phyloP scores from a whole-genome alignment of 2,113 vertebrate species.

The Pseudois nayaur region DNA sequence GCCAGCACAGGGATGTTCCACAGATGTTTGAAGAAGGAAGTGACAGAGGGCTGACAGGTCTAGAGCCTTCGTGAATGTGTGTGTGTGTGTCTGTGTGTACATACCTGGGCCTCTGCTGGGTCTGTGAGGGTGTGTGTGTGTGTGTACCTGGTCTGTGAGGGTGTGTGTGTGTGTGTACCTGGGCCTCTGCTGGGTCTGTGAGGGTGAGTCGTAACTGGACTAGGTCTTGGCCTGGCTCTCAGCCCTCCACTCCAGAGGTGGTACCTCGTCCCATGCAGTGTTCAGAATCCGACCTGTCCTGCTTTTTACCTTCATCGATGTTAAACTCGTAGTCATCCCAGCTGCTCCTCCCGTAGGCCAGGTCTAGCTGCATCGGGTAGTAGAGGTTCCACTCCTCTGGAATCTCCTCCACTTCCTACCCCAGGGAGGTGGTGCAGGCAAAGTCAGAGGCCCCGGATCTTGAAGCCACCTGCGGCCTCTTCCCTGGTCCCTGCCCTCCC shows the following conservation, averaged over 20 bases:
- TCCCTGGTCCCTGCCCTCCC: not conserved
- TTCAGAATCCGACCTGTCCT: not conserved
- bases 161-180: too few species aligned
- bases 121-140: not conserved
- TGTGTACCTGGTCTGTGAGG: not conserved
- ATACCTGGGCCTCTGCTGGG: not conserved
- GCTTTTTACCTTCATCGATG: slow-evolving; percentile 84
- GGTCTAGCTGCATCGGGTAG: slow-evolving; percentile 86
- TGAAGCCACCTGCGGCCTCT: not conserved
- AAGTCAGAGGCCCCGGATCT: not conserved
- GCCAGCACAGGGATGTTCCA: not conserved
- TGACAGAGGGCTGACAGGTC: not conserved
- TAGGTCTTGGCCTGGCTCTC: not conserved
- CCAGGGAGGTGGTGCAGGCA: not conserved
- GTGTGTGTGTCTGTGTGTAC: not conserved
- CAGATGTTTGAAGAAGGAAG: not conserved
- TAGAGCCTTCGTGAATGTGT: not conserved
- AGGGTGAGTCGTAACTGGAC: not conserved
- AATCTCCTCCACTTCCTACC: slow-evolving; percentile 79
- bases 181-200: not conserved
- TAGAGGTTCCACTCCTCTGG: slow-evolving; percentile 86
- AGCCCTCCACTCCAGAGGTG: not conserved
- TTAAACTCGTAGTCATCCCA: slow-evolving; percentile 87
- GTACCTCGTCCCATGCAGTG: not conserved
- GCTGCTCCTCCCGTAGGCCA: slow-evolving; percentile 82